Evolutionary conservation across 2,797 vertebrate genomes (phyloP), one percentile per base, ranked within the genome.

Genomic region (Psittacula derbiana): DNA sequence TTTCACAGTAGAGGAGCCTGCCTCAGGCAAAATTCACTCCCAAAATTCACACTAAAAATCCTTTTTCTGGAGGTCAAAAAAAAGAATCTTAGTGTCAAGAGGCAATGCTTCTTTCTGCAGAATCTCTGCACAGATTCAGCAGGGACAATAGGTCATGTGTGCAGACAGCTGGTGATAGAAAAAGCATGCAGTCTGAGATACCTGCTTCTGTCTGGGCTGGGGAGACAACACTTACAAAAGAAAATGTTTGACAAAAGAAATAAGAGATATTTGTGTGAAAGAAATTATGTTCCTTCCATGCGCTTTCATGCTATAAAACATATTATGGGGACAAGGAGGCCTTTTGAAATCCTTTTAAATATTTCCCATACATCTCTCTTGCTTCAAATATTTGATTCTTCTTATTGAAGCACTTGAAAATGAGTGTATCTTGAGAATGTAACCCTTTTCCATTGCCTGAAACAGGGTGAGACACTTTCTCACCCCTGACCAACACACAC

Each of bases 401-500:
- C 15, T 27, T 76, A 50, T 21, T 58, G 43, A 87, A 87, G 12
- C 15, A 24, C 8, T 80, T 67, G 18, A 89, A 83, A 93, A 80
- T 15, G 0, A 57, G 10, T 60, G 4, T 46, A 67, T 49, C 28
- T 64, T 72, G 65, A 86, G 13, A 18, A 3, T 85, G 20, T 64
- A 50, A 80, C 43, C 10, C 8, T 69, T 30, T 70, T 70, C 38
- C 12, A 36, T 8, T 27, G 17, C 50, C 24, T 81, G 69, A 74
- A 84, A 31, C 6, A 52, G 43, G 23, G 21, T 17, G 38, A 66
- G 44, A 82, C 0, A 1, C 15, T 60, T 85, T 86, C n/a, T 89
- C 20, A 69, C 11, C 0, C 0, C 67, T 75, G 53, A 83, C 27
- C 52, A 80, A 28, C 7, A 28, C 0, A 0, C 20, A n/a, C 60